Conservation (phyloP, 2,113 vertebrate genomes). For the Micronycteris hirsuta region DNA sequence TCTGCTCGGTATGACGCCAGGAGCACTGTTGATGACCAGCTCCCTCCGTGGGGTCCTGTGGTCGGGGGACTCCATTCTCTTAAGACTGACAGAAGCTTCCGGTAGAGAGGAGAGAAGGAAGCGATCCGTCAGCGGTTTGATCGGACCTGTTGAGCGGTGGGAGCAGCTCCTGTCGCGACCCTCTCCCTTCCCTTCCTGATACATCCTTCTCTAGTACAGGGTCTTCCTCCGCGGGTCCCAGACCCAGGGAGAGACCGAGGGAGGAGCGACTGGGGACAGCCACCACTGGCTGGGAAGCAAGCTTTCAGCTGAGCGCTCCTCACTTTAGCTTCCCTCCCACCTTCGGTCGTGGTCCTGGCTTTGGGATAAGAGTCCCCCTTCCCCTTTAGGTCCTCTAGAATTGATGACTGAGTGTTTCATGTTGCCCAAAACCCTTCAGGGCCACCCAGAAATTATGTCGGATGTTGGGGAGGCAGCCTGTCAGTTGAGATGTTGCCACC, state of each 20-base stretch:
- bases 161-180: too few species aligned
- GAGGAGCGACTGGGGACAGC: neutral
- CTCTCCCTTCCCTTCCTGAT: neutral
- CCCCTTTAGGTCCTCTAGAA: neutral
- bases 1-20: neutral
- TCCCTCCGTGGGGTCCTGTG: neutral
- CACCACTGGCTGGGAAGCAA: neutral
- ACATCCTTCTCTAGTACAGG: neutral
- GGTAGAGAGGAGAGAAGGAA: neutral
- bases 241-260: neutral
- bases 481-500: neutral
- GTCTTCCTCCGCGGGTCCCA: neutral
- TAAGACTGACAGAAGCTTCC: neutral
- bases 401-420: neutral
- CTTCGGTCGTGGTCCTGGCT: neutral
- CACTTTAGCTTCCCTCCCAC: neutral
- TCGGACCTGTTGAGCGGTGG: neutral
- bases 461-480: neutral
- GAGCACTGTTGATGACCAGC: neutral
- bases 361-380: neutral
- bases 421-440: neutral
- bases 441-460: neutral
- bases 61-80: neutral
- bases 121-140: neutral
- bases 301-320: neutral